phyloP scores from a whole-genome alignment of 2,888 invertebrate genomes.

The Phasia obesa region DNA sequence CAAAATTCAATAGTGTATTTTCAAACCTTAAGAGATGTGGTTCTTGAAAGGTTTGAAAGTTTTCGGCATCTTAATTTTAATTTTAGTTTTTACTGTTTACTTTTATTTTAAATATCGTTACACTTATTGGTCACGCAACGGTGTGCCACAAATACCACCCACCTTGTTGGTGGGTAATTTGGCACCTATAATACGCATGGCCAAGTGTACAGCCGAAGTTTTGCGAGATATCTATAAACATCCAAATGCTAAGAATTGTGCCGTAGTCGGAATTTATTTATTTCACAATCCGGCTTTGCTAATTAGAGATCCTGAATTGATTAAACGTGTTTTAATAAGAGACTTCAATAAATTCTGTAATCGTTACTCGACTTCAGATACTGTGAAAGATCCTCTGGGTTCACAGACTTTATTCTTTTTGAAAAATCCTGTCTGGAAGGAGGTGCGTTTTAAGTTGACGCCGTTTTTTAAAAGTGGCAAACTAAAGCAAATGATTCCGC shows the following conservation, averaged over 20 bases:
- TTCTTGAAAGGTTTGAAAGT: conserved; percentile 56
- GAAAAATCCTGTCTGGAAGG: conserved; percentile 83
- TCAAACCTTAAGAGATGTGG: conserved; percentile 56
- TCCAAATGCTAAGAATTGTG: conserved; percentile 74
- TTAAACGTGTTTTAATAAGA: conserved; percentile 82
- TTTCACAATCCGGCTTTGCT: conserved; percentile 83
- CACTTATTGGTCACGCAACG: conserved; percentile 78
- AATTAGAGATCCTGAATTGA: conserved; percentile 82
- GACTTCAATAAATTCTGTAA: conserved; percentile 83
- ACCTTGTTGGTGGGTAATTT: conserved; percentile 82
- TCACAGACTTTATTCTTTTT: conserved; percentile 82
- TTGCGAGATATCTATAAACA: conserved; percentile 81
- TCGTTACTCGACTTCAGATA: conserved; percentile 79
- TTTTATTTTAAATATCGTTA: conserved; percentile 73
- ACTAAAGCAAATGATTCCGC: conserved; percentile 80
- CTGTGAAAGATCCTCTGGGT: conserved; percentile 81
- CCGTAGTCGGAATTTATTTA: conserved; percentile 82
- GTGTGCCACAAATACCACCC: conserved; percentile 80
- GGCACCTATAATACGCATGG: conserved; percentile 77
- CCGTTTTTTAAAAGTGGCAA: conserved; percentile 83
- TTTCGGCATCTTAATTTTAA: conserved; percentile 43
- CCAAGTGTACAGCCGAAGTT: conserved; percentile 78
- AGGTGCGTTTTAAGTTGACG: conserved; percentile 82
- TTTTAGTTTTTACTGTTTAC: conserved; percentile 51
- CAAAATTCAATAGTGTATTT: conserved; percentile 17